phyloP scores from a whole-genome alignment of 2,113 vertebrate species.

The Bucco capensis region DNA sequence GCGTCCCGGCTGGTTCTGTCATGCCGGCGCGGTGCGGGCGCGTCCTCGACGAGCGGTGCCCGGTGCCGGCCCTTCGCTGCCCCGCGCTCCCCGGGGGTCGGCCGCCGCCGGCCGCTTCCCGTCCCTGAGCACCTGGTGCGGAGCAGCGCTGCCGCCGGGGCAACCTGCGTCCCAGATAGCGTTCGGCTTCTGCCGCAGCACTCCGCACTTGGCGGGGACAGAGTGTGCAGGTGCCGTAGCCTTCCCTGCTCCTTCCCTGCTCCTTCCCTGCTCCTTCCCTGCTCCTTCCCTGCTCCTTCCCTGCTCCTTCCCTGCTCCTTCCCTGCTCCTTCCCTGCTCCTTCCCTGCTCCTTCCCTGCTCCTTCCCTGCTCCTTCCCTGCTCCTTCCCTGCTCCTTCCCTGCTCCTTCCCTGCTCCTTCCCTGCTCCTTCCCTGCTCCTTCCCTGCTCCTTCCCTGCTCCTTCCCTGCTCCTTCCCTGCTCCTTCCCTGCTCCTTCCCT shows the following conservation, averaged over 20 bases:
- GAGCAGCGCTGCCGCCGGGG: neutral
- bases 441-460: neutral
- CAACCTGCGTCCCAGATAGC: neutral
- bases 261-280: neutral
- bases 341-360: neutral
- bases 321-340: neutral
- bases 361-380: neutral
- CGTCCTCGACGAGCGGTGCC: neutral
- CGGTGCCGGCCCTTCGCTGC: too few relatives aligned
- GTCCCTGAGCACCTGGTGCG: neutral
- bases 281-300: neutral
- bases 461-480: neutral
- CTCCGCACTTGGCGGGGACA: neutral
- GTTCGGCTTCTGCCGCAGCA: neutral
- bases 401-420: neutral
- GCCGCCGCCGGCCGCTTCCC: neutral
- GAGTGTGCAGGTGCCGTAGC: too few relatives aligned
- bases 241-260: neutral
- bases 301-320: neutral
- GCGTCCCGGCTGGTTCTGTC: neutral
- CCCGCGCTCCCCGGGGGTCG: too few relatives aligned
- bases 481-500: neutral
- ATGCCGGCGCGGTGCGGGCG: neutral
- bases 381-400: neutral
- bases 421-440: neutral